Conservation (phyloP, 1,140 invertebrate species). For the Ditylenchus dipsaci region DNA sequence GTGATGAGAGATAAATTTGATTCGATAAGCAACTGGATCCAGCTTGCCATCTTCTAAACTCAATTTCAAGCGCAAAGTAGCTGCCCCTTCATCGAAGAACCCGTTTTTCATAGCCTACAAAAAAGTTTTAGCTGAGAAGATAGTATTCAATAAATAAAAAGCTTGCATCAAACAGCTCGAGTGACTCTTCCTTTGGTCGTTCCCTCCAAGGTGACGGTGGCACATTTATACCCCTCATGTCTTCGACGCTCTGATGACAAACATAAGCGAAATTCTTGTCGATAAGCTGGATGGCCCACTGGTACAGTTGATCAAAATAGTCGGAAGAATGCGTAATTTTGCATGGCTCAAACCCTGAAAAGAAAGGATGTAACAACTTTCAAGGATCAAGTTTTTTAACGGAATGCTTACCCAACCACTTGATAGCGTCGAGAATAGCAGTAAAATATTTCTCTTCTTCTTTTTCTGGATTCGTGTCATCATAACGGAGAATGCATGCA, state of each 20-base stretch:
- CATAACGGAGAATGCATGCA: slow-evolving; percentile 84
- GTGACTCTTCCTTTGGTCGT: slow-evolving; percentile 79
- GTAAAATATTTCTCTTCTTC: slow-evolving; percentile 97
- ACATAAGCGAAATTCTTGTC: slow-evolving; percentile 82
- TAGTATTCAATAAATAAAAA: background rate
- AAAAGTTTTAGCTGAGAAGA: background rate
- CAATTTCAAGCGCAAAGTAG: slow-evolving; percentile 89
- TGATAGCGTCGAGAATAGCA: slow-evolving; percentile 90
- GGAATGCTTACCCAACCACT: slow-evolving; percentile 76
- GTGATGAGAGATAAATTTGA: slow-evolving; percentile 91
- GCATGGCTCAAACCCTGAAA: slow-evolving; percentile 78
- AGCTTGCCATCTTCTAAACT: slow-evolving; percentile 95
- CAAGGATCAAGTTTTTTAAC: background rate
- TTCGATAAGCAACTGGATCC: slow-evolving; percentile 95
- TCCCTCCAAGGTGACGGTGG: slow-evolving; percentile 89
- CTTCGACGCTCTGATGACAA: slow-evolving; percentile 89
- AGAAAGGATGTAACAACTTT: background rate
- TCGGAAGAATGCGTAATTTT: slow-evolving; percentile 94
- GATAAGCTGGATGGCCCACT: slow-evolving; percentile 73
- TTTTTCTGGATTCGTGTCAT: slow-evolving; percentile 99
- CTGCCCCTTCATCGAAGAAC: slow-evolving; percentile 89
- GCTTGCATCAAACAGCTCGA: slow-evolving; percentile 79
- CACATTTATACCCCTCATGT: slow-evolving; percentile 91
- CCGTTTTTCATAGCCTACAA: slow-evolving; percentile 91
- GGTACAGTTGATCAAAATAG: slow-evolving; percentile 89